Evolutionary conservation across 2,113 vertebrate genomes (phyloP).

Genomic region (Raja brachyura): DNA sequence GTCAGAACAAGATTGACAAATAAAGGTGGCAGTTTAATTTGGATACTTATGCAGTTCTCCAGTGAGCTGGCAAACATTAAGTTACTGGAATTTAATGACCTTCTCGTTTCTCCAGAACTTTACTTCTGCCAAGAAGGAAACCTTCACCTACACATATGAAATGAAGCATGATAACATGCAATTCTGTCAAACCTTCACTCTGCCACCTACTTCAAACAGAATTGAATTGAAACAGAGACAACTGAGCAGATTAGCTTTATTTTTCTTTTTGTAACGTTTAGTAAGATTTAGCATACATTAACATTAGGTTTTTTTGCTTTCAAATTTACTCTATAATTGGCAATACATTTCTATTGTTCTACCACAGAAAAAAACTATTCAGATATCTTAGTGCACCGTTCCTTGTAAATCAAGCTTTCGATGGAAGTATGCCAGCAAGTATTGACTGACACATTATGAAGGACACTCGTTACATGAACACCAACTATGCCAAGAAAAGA

Average conservation of each 20-base stretch:
- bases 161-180: background rate
- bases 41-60: background rate
- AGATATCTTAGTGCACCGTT: background rate
- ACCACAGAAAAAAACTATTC: background rate
- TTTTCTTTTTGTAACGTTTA: background rate
- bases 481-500: background rate
- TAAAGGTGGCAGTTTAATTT: background rate
- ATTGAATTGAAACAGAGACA: background rate
- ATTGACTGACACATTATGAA: slow-evolving; percentile 19
- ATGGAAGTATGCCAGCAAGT: slow-evolving; percentile 7
- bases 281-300: background rate
- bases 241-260: background rate
- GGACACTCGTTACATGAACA: background rate
- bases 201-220: background rate
- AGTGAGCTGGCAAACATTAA: background rate
- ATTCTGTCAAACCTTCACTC: background rate
- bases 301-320: background rate
- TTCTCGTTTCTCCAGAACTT: background rate
- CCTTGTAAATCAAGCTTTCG: background rate
- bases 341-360: background rate
- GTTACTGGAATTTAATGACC: background rate
- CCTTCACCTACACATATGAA: background rate
- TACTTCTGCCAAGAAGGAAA: background rate
- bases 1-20: background rate
- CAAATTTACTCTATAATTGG: background rate